Conservation (phyloP, 2,113 vertebrate genomes). For the Micronycteris hirsuta region DNA sequence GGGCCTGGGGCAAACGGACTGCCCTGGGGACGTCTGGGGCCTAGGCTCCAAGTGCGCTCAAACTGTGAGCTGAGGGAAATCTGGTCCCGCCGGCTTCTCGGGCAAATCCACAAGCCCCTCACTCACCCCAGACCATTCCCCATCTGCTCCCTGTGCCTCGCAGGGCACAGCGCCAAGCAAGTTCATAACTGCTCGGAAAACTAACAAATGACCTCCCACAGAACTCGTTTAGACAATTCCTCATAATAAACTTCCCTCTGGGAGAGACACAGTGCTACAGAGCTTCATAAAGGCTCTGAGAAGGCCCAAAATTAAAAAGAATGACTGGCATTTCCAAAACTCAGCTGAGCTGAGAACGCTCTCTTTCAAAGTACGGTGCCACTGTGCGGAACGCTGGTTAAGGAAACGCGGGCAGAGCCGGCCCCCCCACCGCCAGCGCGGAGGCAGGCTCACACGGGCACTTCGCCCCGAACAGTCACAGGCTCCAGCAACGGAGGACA, state of each 20-base stretch:
- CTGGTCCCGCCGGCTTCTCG: too few species aligned
- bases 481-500: not conserved
- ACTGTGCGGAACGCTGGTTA: not conserved
- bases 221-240: not conserved
- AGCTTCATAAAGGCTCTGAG: not conserved
- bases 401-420: not conserved
- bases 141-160: rapidly evolving
- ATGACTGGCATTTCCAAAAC: not conserved
- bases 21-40: too few species aligned
- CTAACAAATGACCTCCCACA: not conserved
- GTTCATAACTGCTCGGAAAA: rapidly evolving
- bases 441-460: not conserved
- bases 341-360: not conserved
- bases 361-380: not conserved
- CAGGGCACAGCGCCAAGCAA: rapidly evolving
- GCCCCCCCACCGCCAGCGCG: too few species aligned
- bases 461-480: not conserved
- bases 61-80: not conserved
- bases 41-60: too few species aligned
- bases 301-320: not conserved
- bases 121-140: rapidly evolving
- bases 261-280: not conserved
- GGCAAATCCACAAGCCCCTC: rapidly evolving
- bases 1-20: not conserved
- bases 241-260: not conserved